phyloP scores from a whole-genome alignment of 2,113 vertebrate genomes.

The Paramisgurnus dabryanus region DNA sequence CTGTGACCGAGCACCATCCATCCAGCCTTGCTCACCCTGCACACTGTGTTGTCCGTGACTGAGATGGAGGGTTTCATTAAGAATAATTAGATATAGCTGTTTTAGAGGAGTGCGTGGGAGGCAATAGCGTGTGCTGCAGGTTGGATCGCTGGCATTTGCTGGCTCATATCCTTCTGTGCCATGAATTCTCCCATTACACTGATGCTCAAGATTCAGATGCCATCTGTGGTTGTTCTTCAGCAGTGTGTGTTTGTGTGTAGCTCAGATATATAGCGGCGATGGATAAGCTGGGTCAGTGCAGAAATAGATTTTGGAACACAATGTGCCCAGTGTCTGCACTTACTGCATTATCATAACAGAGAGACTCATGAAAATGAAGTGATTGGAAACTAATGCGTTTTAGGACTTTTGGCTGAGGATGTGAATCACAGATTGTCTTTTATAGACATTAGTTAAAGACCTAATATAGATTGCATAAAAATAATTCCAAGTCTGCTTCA shows the following conservation, averaged over 20 bases:
- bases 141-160: constrained; percentile 51
- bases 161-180: constrained; percentile 60
- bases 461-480: background rate
- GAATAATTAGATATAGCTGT: constrained; percentile 61
- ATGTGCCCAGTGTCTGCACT: constrained; percentile 10
- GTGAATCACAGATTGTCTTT: background rate
- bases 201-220: constrained; percentile 49
- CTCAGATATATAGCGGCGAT: constrained; percentile 28
- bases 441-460: constrained; percentile 1
- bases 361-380: constrained; percentile 3
- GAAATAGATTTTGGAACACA: constrained; percentile 33
- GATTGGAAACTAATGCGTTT: background rate
- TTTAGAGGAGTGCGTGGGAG: constrained; percentile 46
- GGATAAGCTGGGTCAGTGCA: constrained; percentile 28
- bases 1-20: constrained; percentile 39
- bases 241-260: constrained; percentile 54
- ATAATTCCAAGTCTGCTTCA: constrained; percentile 9
- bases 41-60: constrained; percentile 8
- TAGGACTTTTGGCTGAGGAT: background rate
- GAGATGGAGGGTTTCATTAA: constrained; percentile 58
- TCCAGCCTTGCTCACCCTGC: constrained; percentile 1
- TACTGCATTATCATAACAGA: constrained; percentile 13
- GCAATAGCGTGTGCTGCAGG: constrained; percentile 57
- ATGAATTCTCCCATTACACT: constrained; percentile 54
- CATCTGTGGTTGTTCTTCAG: constrained; percentile 67